Percentiles rank a stretch among this genome's conserved stretches.
phyloP scores from a whole-genome alignment of 2,888 invertebrate species.

The Spodoptera exigua region DNA sequence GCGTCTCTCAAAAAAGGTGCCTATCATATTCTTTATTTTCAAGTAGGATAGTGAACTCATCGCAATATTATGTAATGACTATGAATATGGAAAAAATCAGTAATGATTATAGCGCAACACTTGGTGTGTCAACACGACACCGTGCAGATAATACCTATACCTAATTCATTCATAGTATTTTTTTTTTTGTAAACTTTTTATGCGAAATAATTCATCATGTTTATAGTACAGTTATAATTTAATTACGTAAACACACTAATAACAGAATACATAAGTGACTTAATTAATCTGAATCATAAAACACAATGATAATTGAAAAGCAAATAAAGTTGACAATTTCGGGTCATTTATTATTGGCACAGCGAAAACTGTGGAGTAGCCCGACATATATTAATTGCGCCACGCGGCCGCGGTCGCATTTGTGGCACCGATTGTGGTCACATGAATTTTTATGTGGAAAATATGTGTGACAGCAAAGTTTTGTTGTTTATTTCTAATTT shows the following conservation, averaged over 20 bases:
- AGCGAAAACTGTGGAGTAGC: slow-evolving; percentile 54
- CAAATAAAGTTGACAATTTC: slow-evolving; percentile 55
- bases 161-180: too few species aligned
- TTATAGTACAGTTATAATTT: background rate
- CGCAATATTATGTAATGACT: too few species aligned
- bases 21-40: too few species aligned
- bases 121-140: too few species aligned
- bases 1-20: too few species aligned
- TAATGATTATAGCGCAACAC: too few species aligned
- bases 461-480: slow-evolving; percentile 38
- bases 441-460: slow-evolving; percentile 45
- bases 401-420: slow-evolving; percentile 45
- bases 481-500: slow-evolving; percentile 35
- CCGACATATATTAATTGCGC: slow-evolving; percentile 58
- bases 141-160: too few species aligned
- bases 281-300: slow-evolving; percentile 37
- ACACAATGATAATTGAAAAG: slow-evolving; percentile 53
- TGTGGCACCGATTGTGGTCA: slow-evolving; percentile 35
- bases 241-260: slow-evolving; percentile 2
- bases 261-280: slow-evolving; percentile 5
- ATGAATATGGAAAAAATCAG: too few species aligned
- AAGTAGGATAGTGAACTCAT: too few species aligned
- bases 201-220: background rate
- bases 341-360: slow-evolving; percentile 52
- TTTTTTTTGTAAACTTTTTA: too few species aligned